Evolutionary conservation across 2,797 vertebrate genomes (phyloP).

Genomic region (Sebastes wilsoni): DNA sequence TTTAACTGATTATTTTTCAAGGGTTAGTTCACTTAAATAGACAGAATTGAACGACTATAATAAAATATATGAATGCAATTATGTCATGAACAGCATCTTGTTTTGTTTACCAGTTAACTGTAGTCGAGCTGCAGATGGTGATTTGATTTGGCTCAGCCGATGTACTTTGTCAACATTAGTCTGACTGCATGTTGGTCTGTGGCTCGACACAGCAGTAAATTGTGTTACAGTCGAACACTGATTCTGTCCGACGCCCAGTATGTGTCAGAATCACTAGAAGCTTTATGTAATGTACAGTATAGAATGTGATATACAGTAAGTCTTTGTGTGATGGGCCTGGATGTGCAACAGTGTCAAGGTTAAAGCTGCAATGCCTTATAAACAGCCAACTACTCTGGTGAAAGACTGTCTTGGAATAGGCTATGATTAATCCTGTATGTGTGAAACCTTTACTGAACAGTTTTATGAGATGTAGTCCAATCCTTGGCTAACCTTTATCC

Average conservation of each 20-base stretch:
- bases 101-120: conserved; percentile 50
- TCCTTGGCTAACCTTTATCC: background rate
- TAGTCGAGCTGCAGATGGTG: conserved; percentile 57
- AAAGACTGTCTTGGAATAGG: background rate
- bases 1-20: background rate
- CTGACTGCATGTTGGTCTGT: conserved; percentile 65
- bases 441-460: background rate
- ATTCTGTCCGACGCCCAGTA: conserved; percentile 63
- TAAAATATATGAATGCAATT: background rate
- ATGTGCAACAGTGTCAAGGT: background rate
- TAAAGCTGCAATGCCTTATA: background rate
- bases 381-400: background rate
- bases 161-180: conserved; percentile 84
- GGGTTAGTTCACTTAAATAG: background rate
- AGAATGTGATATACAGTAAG: background rate
- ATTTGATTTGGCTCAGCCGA: conserved; percentile 85
- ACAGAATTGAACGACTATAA: background rate
- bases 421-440: background rate
- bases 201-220: conserved; percentile 73
- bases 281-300: background rate
- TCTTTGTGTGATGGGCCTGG: background rate
- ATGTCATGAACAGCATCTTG: background rate
- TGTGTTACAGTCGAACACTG: conserved; percentile 70
- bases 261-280: conserved; percentile 48
- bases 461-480: background rate